Evolutionary conservation across 2,888 invertebrate genomes (phyloP), one percentile per base, ranked within the genome.

Genomic region (Sphaerophoria rueppellii): DNA sequence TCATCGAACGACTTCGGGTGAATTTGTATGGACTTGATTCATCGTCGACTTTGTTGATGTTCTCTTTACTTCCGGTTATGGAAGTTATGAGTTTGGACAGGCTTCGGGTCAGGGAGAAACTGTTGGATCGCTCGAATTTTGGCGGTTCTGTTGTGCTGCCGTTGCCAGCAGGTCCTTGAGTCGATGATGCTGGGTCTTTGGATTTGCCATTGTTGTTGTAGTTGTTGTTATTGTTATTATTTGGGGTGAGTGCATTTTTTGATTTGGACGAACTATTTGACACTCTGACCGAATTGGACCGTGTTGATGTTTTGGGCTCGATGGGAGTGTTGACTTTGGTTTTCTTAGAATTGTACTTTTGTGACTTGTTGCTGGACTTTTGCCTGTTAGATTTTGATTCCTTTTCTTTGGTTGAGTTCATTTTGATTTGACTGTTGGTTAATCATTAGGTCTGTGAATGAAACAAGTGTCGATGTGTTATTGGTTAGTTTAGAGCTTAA

Each of bases 41-140:
- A 16, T 87, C 86, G 12, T 88, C 87, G 24, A 88, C 79, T 43
- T 89, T 90, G 50, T 87, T 86, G n/a, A 92, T 82, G 78, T 91
- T 91, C 80, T 92, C 92, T 82, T 91, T 91, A 87, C 92, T 92
- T 73, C 91, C 90, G 1, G 91, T 91, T 11, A 92, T 87, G 7
- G 90, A 90, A 35, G 90, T 91, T 32, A 91, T 88, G 1, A 92
- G 85, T 65, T 91, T 90, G 0, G 91, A 90, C 16, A 92, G 79
- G 82, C 89, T 91, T 12, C 90, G 89, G 2, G 90, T 90, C n/a
- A 91, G 69, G 16, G 90, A 90, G 75, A 92, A 91, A 87, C 92
- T 92, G 55, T 90, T 90, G 12, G 91, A 90, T 3, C 92, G 89
- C 87, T 92, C 91, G 77, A 92, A 89, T 87, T 91, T 91, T 24